Base-by-base conservation (phyloP, 1,140 invertebrate species). In the Eurytemora carolleeae region DNA sequence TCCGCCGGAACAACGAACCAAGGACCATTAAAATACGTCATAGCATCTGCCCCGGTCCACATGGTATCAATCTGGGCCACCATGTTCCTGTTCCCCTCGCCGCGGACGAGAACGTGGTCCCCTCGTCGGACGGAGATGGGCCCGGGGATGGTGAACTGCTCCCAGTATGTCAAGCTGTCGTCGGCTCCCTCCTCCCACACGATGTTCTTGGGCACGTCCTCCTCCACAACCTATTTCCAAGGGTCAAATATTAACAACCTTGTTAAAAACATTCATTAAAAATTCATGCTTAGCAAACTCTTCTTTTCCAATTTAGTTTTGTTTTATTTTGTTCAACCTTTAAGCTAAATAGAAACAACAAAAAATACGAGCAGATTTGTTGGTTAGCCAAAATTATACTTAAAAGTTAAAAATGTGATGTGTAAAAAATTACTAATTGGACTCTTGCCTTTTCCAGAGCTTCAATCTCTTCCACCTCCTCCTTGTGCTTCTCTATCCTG, bases 41-140 rank as follows among this genome's bases (percentile, higher is more conserved):
- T 85, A 24, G 83, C 86, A 67, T 84, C 81, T 72, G 82, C 81
- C 55, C 86, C 86, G 66, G 84, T 83, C 91, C 91, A 97, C 68
- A 97, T 87, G 63, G 83, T 82, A 72, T 96, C 89, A 65, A 98
- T 84, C 73, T 93, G 84, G n/a, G 88, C 85, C 63, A 98, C 86
- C 60, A 87, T 79, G 70, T 88, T 86, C 24, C 86, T 84, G 57
- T 83, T 81, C 69, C 89, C 84, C 18, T 83, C 87, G 56, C 59
- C 22, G 26, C 85, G 83, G 15, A 94, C 87, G 71, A 93, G 94
- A 24, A 95, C 88, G 74, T 84, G 93, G 73, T 97, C 93, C 16
- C 91, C 92, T 54, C 82, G 85, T 79, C 91, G 85, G 61, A 92
- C 78, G 24, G 83, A 77, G 22, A 87, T 86, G 20, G 63, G 61